Evolutionary conservation across 2,113 vertebrate species (phyloP).

Genomic region (Erpornis zantholeuca): DNA sequence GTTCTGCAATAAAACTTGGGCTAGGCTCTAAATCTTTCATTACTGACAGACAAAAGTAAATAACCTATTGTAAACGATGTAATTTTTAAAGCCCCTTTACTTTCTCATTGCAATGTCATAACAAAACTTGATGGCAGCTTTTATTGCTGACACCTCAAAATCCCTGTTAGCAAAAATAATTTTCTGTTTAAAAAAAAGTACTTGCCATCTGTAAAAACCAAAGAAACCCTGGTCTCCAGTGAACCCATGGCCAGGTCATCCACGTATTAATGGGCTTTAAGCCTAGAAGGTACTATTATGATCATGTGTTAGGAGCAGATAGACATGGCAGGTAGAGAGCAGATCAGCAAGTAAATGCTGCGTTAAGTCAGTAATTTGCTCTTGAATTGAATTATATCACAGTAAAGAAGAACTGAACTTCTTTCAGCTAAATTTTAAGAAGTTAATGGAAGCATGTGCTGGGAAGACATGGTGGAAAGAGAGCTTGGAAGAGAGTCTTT

Average conservation of each 20-base stretch:
- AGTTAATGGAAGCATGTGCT: background rate
- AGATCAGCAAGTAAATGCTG: background rate
- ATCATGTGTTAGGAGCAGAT: background rate
- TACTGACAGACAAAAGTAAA: slow-evolving; percentile 1
- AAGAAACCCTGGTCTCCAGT: background rate
- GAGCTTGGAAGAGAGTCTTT: background rate
- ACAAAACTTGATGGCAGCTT: background rate
- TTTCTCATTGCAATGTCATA: background rate
- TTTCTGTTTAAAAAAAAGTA: background rate
- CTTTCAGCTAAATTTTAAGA: background rate
- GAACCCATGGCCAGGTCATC: background rate
- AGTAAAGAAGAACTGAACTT: background rate
- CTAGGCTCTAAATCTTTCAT: background rate
- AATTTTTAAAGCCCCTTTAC: background rate
- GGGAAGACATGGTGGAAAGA: background rate
- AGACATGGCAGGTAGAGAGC: background rate
- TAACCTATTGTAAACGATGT: background rate
- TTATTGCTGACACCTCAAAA: background rate
- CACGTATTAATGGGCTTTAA: background rate
- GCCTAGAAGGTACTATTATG: background rate
- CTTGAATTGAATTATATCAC: background rate
- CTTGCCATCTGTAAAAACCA: background rate
- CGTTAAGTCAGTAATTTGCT: background rate
- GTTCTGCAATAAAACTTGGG: background rate
- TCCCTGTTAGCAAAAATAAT: background rate